Base-by-base conservation (phyloP, 2,113 vertebrate genomes). In the Leptocoma aspasia region DNA sequence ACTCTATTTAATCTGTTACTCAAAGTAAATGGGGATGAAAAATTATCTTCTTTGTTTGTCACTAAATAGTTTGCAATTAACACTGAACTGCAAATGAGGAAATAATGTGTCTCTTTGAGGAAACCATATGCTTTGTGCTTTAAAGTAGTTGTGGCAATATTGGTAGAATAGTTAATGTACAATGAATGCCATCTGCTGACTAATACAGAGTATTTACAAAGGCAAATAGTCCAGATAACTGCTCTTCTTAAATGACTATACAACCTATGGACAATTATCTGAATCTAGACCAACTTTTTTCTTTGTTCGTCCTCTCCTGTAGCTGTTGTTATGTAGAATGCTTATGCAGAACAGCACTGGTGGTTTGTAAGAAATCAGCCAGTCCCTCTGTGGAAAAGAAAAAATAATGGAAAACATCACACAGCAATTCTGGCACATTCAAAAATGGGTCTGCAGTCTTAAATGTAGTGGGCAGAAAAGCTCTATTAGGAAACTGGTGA, bases 121-220 rank as follows among this genome's bases (percentile, higher is more conserved):
- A 97, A 97, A 96, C 91, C 97, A 98, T 96, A 97, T 97, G 96
- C 56, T 97, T 96, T 96, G 93, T 95, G 64, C 92, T 95, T 90
- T 91, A 93, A 97, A 97, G 79, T 89, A 77, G 72, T 78, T 94
- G 83, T 50, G 35, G 79, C 94, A 96, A 94, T 63, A 92, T 41
- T 66, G 49, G 85, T 85, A 19, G 82, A 94, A 95, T 41, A 83
- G 88, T 96, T 97, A 97, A 96, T 61, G 91, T 96, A 96, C 90
- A 92, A 90, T 89, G 94, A 92, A 97, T 97, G 97, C 97, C 97
- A 98, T 98, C 97, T 98, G 97, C 97, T 97, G 96, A 98, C 97
- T 97, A 97, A 97, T 96, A 82, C n/a, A 92, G 83, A 94, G 93
- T 95, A 97, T 96, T 97, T 97, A 95, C 96, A 97, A 91, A 82